phyloP scores from a whole-genome alignment of 2,888 invertebrate species.

The Elgonia sp. region DNA sequence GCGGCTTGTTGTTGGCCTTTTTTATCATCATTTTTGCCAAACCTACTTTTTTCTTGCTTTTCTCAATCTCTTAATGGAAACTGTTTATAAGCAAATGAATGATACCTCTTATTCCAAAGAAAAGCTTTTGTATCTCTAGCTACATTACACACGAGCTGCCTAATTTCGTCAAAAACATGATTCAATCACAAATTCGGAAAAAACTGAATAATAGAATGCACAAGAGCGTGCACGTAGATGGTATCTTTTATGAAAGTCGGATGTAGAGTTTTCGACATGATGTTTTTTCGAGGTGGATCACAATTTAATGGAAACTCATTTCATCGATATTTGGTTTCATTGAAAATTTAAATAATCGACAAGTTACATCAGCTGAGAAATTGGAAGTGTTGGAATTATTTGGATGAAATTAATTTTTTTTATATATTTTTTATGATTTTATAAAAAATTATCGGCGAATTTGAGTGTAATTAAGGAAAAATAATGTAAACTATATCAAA shows the following conservation, averaged over 20 bases:
- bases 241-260: too few species aligned
- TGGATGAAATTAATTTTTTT: too few species aligned
- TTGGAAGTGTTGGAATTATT: neutral
- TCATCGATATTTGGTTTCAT: neutral
- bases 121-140: neutral
- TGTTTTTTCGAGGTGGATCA: neutral
- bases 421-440: too few species aligned
- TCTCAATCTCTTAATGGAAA: constrained; percentile 30
- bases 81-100: neutral
- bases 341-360: constrained; percentile 14
- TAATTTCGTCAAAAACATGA: neutral
- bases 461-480: too few species aligned
- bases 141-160: neutral
- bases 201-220: neutral
- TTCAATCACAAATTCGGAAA: neutral
- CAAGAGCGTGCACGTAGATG: too few species aligned
- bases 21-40: neutral
- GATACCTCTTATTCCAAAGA: neutral
- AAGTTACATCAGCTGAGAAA: neutral
- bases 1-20: neutral
- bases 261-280: neutral
- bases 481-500: too few species aligned
- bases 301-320: constrained; percentile 12
- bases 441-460: too few species aligned
- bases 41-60: neutral